phyloP scores from a whole-genome alignment of 2,888 invertebrate species.

The Leptopterna dolabrata region DNA sequence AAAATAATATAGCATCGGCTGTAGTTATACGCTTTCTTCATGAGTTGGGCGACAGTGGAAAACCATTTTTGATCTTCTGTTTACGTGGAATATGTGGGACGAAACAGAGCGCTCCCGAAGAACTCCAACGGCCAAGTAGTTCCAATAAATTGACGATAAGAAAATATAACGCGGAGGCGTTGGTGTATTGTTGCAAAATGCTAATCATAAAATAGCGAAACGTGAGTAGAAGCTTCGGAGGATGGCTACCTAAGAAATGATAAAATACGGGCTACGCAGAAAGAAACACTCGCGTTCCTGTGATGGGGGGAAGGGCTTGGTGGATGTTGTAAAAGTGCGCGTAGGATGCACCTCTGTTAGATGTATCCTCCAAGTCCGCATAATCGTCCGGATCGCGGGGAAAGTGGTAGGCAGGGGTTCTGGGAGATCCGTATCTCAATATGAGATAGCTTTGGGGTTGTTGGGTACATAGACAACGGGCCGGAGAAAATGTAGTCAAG shows the following conservation, averaged over 20 bases:
- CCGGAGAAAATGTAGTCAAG: background rate
- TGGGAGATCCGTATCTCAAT: background rate
- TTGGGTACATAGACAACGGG: background rate
- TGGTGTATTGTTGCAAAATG: background rate
- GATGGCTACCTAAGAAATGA: background rate
- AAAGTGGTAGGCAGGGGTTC: slow-evolving; percentile 1
- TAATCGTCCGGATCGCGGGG: background rate
- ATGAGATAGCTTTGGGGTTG: background rate
- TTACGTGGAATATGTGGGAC: too few species aligned
- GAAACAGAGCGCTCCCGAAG: too few species aligned
- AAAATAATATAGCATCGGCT: too few species aligned
- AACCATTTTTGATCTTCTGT: too few species aligned
- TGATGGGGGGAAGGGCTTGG: background rate
- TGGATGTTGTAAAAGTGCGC: background rate
- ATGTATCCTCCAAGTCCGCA: background rate
- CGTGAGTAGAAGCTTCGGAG: background rate
- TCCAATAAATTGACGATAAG: too few species aligned
- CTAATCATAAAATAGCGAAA: background rate
- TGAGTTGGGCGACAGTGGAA: too few species aligned
- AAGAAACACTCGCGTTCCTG: background rate
- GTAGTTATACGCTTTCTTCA: too few species aligned
- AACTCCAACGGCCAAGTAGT: too few species aligned
- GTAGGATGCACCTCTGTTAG: background rate
- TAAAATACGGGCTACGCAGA: background rate
- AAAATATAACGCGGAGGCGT: too few species aligned